phyloP scores from a whole-genome alignment of 2,113 vertebrate species.

The Okapia johnstoni region DNA sequence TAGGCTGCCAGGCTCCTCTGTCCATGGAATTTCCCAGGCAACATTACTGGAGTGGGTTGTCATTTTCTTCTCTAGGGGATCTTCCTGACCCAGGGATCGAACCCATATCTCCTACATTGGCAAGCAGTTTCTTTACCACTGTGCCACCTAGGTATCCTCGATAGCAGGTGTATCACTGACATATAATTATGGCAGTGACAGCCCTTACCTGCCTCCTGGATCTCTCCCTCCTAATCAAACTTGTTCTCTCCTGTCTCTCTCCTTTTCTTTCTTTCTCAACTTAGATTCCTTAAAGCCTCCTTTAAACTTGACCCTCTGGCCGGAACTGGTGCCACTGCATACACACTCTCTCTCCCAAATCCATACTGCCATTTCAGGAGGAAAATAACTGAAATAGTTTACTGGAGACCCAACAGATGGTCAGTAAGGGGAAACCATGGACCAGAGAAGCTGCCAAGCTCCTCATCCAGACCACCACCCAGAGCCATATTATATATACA shows the following conservation, averaged over 20 bases:
- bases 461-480: background rate
- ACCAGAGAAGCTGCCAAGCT: background rate
- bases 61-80: too few relatives aligned
- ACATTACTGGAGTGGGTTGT: too few relatives aligned
- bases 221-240: background rate
- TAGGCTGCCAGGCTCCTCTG: too few relatives aligned
- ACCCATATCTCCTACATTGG: too few relatives aligned
- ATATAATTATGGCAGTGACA: background rate
- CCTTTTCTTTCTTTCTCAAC: background rate
- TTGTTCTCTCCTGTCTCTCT: background rate
- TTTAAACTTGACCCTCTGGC: background rate
- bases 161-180: background rate
- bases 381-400: background rate
- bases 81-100: too few relatives aligned
- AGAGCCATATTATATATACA: background rate
- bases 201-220: background rate
- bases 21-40: too few relatives aligned
- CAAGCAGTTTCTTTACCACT: too few relatives aligned
- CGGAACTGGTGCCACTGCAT: background rate
- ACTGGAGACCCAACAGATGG: background rate
- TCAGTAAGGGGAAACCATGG: background rate
- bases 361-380: background rate
- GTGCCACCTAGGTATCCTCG: background rate
- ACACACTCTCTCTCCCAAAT: background rate
- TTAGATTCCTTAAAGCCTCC: background rate